Conservation (phyloP, 1,140 invertebrate genomes). For the Pseudomyrmex gracilis region DNA sequence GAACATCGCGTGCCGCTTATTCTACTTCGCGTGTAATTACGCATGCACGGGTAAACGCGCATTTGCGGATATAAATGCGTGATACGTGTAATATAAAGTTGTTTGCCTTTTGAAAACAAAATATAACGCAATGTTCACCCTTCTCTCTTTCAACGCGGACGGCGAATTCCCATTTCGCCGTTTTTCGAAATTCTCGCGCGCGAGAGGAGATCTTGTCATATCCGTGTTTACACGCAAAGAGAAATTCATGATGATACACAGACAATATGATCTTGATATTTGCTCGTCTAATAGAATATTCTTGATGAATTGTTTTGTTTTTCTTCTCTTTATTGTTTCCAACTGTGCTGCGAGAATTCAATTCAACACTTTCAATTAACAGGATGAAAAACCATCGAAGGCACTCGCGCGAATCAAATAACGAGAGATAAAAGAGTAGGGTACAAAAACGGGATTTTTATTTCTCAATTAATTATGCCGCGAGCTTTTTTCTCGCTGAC, state of each 20-base stretch:
- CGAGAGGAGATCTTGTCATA: no score
- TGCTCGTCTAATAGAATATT: no score
- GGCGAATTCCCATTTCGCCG: no score
- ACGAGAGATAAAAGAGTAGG: background rate
- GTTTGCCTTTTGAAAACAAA: no score
- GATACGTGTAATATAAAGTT: constrained; percentile 28
- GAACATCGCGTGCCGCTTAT: background rate
- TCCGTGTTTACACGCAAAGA: no score
- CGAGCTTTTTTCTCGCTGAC: constrained; percentile 3
- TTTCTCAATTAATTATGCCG: constrained; percentile 35
- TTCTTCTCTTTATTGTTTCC: no score
- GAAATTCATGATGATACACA: no score
- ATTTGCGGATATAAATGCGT: background rate
- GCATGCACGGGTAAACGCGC: background rate
- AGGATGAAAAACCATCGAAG: constrained; percentile 16
- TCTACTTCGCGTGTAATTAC: background rate
- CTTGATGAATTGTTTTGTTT: no score
- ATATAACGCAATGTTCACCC: no score
- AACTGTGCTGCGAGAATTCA: constrained; percentile 29
- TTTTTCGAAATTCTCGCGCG: no score
- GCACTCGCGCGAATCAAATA: background rate
- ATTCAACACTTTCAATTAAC: background rate
- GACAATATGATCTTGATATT: no score
- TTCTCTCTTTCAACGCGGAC: no score
- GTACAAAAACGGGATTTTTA: background rate